Base-by-base conservation (phyloP, 2,888 invertebrate species). In the Argyra leucocephala region DNA sequence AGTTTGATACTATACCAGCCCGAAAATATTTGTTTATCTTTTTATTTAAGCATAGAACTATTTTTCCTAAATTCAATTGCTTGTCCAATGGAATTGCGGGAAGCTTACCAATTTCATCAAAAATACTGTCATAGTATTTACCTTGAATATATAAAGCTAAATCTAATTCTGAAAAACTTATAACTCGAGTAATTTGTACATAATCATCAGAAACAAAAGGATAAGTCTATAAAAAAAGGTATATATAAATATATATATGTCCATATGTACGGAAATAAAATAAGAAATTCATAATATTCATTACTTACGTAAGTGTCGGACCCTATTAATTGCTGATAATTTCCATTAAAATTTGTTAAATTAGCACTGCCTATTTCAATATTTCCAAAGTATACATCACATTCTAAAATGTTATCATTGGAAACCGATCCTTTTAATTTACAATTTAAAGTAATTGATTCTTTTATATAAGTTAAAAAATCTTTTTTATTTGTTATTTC, bases 31-130 rank as follows among this genome's bases (percentile, higher is more conserved):
- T 64, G 10, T 21, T 36, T 31, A 48, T 31, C 9, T 12, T 9
- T 22, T 62, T 57, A 7, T 66, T 69, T 7, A 71, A 62, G 18
- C 71, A 69, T n/a, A 72, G 59, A 7, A 69, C 69, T 0, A 62
- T 68, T 21, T 68, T 69, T 3, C 23, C 23, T 23, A 6, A 1
- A 3, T 1, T 59, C 15, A 23, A 15, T 22, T 58, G 5, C 12
- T 4, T 48, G 12, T 48, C 48, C 5, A 31, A 31, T 57, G n/a
- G 57, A 21, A 22, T 58, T 58, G 58, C 22, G 1, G 12, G 18
- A 21, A 48, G 22, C 10, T 59, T 36, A 15, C 48, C 63, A 23
- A 59, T 59, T 60, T 65, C 59, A 15, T 65, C 18, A n/a, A 65
- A 65, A 24, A 63, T 48, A 3, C 57, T 22, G n/a, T 58, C 58